Conservation (phyloP, 2,113 vertebrate species). For the Myiozetetes cayanensis region DNA sequence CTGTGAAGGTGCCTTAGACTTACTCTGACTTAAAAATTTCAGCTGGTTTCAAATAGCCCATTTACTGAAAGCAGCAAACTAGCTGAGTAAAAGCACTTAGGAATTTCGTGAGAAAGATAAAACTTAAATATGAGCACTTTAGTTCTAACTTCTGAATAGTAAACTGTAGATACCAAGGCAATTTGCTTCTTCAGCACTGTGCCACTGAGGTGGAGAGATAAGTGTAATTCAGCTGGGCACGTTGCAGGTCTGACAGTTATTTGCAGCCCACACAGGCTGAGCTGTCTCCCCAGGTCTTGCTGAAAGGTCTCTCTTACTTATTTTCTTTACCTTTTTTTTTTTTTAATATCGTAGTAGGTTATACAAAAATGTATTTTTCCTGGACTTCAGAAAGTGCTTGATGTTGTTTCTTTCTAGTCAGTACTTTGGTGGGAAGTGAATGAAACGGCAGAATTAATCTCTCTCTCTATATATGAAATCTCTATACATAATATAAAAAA, state of each 20-base stretch:
- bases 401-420: neutral
- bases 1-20: neutral
- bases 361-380: neutral
- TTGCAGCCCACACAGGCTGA: neutral
- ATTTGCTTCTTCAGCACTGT: neutral
- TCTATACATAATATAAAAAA: neutral
- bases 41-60: neutral
- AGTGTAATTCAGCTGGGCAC: neutral
- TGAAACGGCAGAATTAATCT: neutral
- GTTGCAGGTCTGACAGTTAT: neutral
- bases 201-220: neutral
- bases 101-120: neutral
- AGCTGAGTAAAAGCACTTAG: neutral
- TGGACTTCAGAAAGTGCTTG: neutral
- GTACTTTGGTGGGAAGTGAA: neutral
- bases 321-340: neutral
- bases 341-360: neutral
- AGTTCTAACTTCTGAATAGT: neutral
- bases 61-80: neutral
- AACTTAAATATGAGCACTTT: neutral
- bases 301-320: fast-evolving
- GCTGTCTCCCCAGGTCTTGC: neutral
- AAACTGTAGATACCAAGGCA: neutral
- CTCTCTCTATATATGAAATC: no score
- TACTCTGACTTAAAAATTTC: neutral